Evolutionary conservation across 2,797 vertebrate genomes (phyloP), one percentile per base, ranked within the genome.

Genomic region (Microcaecilia unicolor): DNA sequence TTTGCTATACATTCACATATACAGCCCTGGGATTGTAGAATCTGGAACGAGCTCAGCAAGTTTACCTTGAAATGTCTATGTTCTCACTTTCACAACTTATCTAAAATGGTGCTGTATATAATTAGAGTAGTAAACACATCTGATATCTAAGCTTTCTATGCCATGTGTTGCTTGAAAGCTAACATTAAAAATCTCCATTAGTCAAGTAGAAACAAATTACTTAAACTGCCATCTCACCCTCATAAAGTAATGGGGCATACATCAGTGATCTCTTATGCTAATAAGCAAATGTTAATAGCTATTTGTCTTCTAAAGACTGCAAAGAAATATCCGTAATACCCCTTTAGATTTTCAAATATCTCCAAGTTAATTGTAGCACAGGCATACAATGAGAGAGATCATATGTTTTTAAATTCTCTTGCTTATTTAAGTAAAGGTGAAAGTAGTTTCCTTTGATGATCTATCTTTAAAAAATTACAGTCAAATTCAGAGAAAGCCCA

Each of bases 401-500:
- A 17, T 14, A 36, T 6, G 5, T 9, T 35, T 58, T 48, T 16
- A n/a, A n/a, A 16, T 19, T 13, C n/a, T n/a, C n/a, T n/a, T n/a
- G n/a, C 14, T 18, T 17, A 23, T 9, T 45, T 19, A 39, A 47
- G 19, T 10, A 40, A 37, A 20, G 33, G 5, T 15, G 45, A 51
- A 28, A 33, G 55, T 63, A 41, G 15, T 24, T 6, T 35, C 32
- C 47, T 51, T 29, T 49, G 34, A 38, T 51, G 10, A 48, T 59
- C 18, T 30, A 28, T 23, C 31, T 53, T 61, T 56, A 48, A 64
- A 59, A 61, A 50, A 14, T 47, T 58, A 48, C 6, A 28, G 23
- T 31, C 41, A 47, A 55, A 56, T 59, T 53, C 43, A 61, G 65
- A 54, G 40, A 52, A n/a, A n/a, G n/a, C n/a, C 53, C 50, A 66